Evolutionary conservation across 2,888 invertebrate genomes (phyloP).

Genomic region (Orthosia cruda): DNA sequence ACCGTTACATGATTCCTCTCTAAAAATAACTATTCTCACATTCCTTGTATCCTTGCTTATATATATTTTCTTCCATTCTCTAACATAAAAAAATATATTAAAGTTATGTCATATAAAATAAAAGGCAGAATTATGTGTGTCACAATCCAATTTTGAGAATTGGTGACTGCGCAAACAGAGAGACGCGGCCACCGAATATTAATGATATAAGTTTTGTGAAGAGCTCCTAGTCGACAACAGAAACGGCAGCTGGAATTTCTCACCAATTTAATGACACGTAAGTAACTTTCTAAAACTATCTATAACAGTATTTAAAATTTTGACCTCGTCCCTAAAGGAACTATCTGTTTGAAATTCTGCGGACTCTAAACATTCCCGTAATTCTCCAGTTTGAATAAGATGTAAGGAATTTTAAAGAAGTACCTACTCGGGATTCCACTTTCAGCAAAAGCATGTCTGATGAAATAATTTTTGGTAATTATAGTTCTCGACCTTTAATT

Average conservation of each 20-base stretch:
- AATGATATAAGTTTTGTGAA: slow-evolving; percentile 62
- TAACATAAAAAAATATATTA: slow-evolving; percentile 46
- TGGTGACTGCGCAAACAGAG: slow-evolving; percentile 60
- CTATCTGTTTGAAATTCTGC: slow-evolving; percentile 72
- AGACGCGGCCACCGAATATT: slow-evolving; percentile 59
- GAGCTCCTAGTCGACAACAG: slow-evolving; percentile 41
- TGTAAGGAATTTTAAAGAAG: slow-evolving; percentile 67
- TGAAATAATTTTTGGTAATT: slow-evolving; percentile 52
- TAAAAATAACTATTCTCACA: neutral
- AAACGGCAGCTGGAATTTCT: slow-evolving; percentile 27
- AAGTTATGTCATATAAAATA: slow-evolving; percentile 59
- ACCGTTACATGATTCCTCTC: neutral
- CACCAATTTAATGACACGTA: neutral
- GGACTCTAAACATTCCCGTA: slow-evolving; percentile 67
- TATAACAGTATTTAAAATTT: slow-evolving; percentile 16
- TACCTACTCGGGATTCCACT: slow-evolving; percentile 46
- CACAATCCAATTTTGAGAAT: slow-evolving; percentile 66
- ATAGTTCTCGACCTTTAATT: slow-evolving; percentile 26
- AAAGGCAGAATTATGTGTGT: slow-evolving; percentile 61
- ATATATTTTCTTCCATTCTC: slow-evolving; percentile 17
- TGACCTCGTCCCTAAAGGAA: slow-evolving; percentile 24
- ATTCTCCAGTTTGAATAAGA: slow-evolving; percentile 67
- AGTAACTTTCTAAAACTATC: neutral
- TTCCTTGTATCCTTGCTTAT: slow-evolving; percentile 14
- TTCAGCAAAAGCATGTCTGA: slow-evolving; percentile 40